Conservation (phyloP, 1,140 invertebrate species). For the Oscheius sp. region DNA sequence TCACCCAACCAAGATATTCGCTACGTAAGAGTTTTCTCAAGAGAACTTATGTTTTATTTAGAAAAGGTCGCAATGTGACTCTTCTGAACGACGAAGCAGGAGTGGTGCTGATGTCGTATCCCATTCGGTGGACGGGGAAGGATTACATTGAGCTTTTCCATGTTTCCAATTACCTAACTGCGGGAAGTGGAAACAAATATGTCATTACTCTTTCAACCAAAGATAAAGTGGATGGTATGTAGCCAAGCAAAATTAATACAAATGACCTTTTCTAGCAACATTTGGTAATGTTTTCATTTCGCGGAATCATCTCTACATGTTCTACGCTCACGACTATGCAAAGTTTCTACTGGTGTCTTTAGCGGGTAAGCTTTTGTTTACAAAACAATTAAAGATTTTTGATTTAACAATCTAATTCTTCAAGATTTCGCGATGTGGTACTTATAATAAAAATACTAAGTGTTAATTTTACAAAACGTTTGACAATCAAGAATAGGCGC, state of each 20-base stretch:
- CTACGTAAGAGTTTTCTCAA: not conserved
- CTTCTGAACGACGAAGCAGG: slow-evolving; percentile 2
- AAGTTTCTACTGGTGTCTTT: slow-evolving; percentile 1
- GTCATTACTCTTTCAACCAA: not conserved
- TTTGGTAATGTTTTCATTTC: slow-evolving; percentile 8
- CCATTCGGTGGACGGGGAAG: slow-evolving; percentile 8
- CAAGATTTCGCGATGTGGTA: too few relatives aligned
- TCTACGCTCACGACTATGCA: not conserved
- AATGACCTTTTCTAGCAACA: not conserved
- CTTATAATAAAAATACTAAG: too few relatives aligned
- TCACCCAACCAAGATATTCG: not conserved
- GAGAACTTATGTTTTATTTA: not conserved
- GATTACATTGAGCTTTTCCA: slow-evolving; percentile 16
- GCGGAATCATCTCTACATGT: slow-evolving; percentile 10
- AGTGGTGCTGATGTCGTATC: slow-evolving; percentile 12
- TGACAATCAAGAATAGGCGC: too few relatives aligned
- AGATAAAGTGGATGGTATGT: not conserved
- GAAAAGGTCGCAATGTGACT: not conserved
- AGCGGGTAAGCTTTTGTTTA: not conserved
- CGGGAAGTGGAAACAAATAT: not conserved
- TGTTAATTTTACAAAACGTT: too few relatives aligned
- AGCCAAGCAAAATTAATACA: not conserved
- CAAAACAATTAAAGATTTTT: too few relatives aligned
- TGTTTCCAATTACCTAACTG: slow-evolving; percentile 15
- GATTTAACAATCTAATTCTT: too few relatives aligned